These are phyloP conservation scores for Sycon ciliatum DNA, from an alignment of 37 sponge, comb jelly and placozoan genomes.

Conservation along the genomic window DNA sequence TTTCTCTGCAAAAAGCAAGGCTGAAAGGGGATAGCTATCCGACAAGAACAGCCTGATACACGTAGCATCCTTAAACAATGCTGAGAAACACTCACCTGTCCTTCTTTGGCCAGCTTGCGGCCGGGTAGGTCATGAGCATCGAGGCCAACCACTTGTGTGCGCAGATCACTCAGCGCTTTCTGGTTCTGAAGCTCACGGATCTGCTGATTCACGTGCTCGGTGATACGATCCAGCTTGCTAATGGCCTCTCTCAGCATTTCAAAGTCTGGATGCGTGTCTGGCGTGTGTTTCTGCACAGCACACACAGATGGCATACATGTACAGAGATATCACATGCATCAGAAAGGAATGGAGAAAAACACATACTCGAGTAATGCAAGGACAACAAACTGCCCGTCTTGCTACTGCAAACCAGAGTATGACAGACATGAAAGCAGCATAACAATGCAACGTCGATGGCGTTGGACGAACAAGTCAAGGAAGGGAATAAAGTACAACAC, in stretches of 20 bases:
- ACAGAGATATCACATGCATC: background rate
- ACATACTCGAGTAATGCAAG: too few species aligned
- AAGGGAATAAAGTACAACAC: background rate
- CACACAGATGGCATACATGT: background rate
- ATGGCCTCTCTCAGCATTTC: conserved; percentile 36
- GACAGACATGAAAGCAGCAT: too few species aligned
- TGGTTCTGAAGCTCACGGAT: conserved; percentile 66
- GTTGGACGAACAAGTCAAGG: background rate
- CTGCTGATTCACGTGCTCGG: conserved; percentile 73
- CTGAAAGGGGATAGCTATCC: too few species aligned
- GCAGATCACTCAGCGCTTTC: conserved; percentile 52
- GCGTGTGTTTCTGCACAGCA: conserved; percentile 59
- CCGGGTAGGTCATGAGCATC: too few species aligned
- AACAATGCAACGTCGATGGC: too few species aligned
- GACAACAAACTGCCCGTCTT: too few species aligned
- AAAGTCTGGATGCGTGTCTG: conserved; percentile 57
- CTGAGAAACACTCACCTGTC: conserved; percentile 5
- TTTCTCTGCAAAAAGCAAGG: too few species aligned
- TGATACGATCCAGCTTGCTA: conserved; percentile 58
- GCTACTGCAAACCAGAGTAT: too few species aligned
- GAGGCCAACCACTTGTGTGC: conserved; percentile 62
- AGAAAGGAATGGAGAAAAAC: background rate
- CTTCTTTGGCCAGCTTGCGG: conserved; percentile 10
- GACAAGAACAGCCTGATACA: conserved; percentile 22
- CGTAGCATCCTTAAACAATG: background rate